These are phyloP conservation scores for Gasteruption jaculator DNA, from an alignment of 2,888 invertebrate genomes.

Conservation along the genomic window DNA sequence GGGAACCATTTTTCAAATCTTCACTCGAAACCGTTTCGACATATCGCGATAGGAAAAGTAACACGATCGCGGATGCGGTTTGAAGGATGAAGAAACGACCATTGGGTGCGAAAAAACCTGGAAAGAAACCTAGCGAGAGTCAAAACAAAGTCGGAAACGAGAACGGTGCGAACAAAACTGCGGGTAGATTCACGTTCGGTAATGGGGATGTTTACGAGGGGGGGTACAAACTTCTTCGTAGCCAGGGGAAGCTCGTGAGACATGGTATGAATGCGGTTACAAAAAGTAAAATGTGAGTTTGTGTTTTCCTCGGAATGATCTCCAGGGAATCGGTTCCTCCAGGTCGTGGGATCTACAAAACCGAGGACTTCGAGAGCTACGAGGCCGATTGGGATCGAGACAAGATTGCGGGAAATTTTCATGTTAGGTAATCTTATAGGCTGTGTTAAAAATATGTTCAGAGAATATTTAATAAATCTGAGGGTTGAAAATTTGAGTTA, in stretches of 20 bases:
- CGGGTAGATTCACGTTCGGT: slow-evolving; percentile 53
- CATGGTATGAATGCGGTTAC: slow-evolving; percentile 44
- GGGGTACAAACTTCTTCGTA: slow-evolving; percentile 56
- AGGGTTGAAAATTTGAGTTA: not conserved
- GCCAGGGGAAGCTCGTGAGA: slow-evolving; percentile 51
- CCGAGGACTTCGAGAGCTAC: slow-evolving; percentile 60
- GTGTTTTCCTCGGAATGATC: no score
- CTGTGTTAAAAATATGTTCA: no score
- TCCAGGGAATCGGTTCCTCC: slow-evolving; percentile 3
- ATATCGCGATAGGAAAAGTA: no score
- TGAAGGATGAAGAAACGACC: not conserved
- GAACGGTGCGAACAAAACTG: slow-evolving; percentile 32
- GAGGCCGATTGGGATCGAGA: slow-evolving; percentile 58
- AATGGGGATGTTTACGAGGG: slow-evolving; percentile 62
- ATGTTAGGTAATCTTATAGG: slow-evolving; percentile 24
- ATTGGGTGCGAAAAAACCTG: not conserved
- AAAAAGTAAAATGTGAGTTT: slow-evolving; percentile 8
- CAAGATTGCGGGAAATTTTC: slow-evolving; percentile 41
- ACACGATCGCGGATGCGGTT: no score
- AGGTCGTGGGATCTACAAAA: slow-evolving; percentile 57
- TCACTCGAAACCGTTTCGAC: no score
- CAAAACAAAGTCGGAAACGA: not conserved
- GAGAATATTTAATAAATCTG: not conserved
- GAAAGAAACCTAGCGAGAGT: not conserved
- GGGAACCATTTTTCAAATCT: no score